Evolutionary conservation across 1,140 invertebrate species (phyloP), one percentile per base, ranked within the genome.

Genomic region (Eumaeus atala): DNA sequence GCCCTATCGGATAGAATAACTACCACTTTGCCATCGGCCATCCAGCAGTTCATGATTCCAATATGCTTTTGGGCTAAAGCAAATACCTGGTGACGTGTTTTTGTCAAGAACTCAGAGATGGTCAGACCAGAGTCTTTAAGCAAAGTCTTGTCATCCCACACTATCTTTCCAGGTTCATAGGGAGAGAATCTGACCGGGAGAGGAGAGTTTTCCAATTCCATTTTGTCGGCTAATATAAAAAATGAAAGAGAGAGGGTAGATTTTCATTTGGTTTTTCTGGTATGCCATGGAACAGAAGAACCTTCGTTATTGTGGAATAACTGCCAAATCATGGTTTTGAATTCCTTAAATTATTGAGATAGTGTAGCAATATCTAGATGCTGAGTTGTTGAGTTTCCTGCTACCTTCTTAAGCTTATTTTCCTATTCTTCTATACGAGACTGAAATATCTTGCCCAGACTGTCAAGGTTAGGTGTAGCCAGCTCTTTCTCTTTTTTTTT

Each of bases 61-160:
- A 18, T 38, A 12, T 51, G 35, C 16, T 18, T 18, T 12, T 16
- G 33, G 3, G 51, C 37, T 28, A 16, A 16, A 11, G 21, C 28
- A 5, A 52, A 52, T 18, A 52, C 17, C 4, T 38, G 36, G 16
- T 51, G 50, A 9, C 50, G 35, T 1, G 18, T n/a, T 40, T 51
- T 51, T n/a, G 50, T 51, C 14, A 51, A 37, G 18, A 51, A 51
- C 35, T 51, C 50, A 6, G 50, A 37, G 11, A 51, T 40, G 5
- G 18, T 18, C 21, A 37, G 10, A 9, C 50, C 50, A 3, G 35
- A 12, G 6, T 17, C 35, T n/a, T 16, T 51, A 17, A 51, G 51
- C 7, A 17, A 10, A 2, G 51, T 52, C 18, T 52, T 52, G n/a
- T 16, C 18, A 33, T 40, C 37, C 51, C 51, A 53, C 6, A 53